Evolutionary conservation across 2,797 vertebrate species (phyloP).

Genomic region (Chaenodraco wilsoni): DNA sequence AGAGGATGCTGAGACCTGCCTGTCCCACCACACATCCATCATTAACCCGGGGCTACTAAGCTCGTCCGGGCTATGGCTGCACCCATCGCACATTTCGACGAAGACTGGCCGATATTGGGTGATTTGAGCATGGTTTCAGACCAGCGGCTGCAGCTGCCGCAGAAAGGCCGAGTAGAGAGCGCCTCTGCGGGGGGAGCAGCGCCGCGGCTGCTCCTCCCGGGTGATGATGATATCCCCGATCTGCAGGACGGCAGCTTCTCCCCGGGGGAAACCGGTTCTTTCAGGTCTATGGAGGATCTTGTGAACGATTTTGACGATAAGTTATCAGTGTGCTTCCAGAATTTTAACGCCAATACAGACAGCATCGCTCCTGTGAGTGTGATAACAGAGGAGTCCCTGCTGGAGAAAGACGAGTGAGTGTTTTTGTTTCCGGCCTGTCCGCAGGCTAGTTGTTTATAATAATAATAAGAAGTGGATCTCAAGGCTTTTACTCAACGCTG

Average conservation of each 20-base stretch:
- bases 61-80: constrained; percentile 76
- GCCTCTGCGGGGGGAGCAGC: constrained; percentile 67
- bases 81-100: constrained; percentile 80
- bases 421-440: constrained; percentile 17
- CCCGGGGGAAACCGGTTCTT: constrained; percentile 30
- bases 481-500: neutral
- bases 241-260: constrained; percentile 44
- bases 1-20: constrained; percentile 71
- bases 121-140: constrained; percentile 71
- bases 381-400: constrained; percentile 87
- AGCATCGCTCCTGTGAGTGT: constrained; percentile 77
- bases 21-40: constrained; percentile 37
- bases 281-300: constrained; percentile 74
- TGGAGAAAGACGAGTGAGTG: constrained; percentile 92
- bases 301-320: constrained; percentile 83
- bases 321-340: constrained; percentile 87
- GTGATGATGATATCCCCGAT: constrained; percentile 39
- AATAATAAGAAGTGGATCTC: neutral
- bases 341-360: constrained; percentile 73
- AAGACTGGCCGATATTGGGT: constrained; percentile 86
- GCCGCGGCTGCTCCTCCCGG: constrained; percentile 30
- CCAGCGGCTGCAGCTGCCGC: constrained; percentile 46
- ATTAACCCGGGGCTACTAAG: constrained; percentile 36
- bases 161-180: constrained; percentile 63
- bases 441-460: neutral